Evolutionary conservation across 2,888 invertebrate species (phyloP), one percentile per base, ranked within the genome.

Genomic region (Adelphocoris suturalis): DNA sequence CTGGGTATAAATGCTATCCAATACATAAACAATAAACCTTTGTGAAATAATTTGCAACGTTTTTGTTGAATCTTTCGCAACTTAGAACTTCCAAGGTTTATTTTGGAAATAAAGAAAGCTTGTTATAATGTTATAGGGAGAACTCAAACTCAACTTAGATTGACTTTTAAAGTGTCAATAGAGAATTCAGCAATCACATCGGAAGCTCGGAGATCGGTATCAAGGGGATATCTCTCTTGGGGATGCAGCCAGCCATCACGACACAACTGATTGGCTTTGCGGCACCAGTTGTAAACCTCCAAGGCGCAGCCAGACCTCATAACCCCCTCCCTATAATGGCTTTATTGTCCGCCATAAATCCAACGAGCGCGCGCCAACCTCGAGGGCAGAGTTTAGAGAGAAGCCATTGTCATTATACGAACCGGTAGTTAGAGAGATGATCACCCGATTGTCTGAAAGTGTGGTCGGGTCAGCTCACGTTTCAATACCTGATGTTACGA

Each of bases 281-380:
- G 47, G 86, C 82, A 48, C 75, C 75, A 68, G 86, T 75, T 75
- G 86, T 86, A 86, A 86, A 86, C 86, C 75, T 86, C 86, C 37
- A 86, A 61, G 86, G 61, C 86, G 37, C 16, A 86, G 19, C 19
- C 48, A 27, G 82, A 47, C 82, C 52, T 82, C 82, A 82, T 82
- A 82, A 82, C 82, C 82, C 82, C 48, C 46, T 86, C 86, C 23
- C 86, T 12, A 47, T 86, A 86, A 86, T 86, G 86, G 55, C 52
- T 86, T 86, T 86, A 86, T 86, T 86, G 86, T 86, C 86, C 19
- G 47, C 75, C n/a, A 46, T 86, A 86, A 86, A 86, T 86, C 46
- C 85, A 16, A 82, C 19, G 23, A 19, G 68, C 68, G 68, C 57
- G 57, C 57, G 57, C 57, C 57, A 57, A 57, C 37, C 37, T 37